Conservation (phyloP, 2,113 vertebrate genomes). For the Numenius arquata region DNA sequence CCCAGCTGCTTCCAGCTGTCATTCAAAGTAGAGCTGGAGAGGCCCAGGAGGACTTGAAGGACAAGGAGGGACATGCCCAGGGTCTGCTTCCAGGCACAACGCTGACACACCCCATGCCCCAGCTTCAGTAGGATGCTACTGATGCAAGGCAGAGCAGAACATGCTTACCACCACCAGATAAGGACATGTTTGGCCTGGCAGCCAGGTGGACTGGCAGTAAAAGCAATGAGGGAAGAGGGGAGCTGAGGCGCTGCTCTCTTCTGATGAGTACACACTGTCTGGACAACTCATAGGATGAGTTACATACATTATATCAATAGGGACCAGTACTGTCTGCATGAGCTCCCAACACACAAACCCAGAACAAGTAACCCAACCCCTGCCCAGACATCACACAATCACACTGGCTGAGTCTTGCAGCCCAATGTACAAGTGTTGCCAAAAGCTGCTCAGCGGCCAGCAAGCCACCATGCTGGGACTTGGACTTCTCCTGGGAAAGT, state of each 20-base stretch:
- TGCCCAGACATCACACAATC: fast-evolving
- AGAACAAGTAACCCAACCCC: not conserved
- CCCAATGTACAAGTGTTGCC: not conserved
- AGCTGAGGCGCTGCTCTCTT: not conserved
- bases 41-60: not conserved
- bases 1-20: not conserved
- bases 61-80: not conserved
- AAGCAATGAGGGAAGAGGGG: not conserved
- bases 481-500: not conserved
- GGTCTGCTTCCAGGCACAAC: not conserved
- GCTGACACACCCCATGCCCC: not conserved
- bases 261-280: not conserved
- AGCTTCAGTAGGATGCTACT: not conserved
- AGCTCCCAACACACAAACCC: not conserved
- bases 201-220: not conserved
- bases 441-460: not conserved
- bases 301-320: not conserved
- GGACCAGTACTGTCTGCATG: not conserved
- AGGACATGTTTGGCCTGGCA: not conserved
- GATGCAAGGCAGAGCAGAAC: not conserved
- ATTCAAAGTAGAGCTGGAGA: not conserved
- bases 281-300: not conserved
- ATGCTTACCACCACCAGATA: not conserved
- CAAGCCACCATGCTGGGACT: not conserved
- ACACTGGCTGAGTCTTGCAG: not conserved